Evolutionary conservation across 1,140 invertebrate species (phyloP).

Genomic region (Vanessa atalanta): DNA sequence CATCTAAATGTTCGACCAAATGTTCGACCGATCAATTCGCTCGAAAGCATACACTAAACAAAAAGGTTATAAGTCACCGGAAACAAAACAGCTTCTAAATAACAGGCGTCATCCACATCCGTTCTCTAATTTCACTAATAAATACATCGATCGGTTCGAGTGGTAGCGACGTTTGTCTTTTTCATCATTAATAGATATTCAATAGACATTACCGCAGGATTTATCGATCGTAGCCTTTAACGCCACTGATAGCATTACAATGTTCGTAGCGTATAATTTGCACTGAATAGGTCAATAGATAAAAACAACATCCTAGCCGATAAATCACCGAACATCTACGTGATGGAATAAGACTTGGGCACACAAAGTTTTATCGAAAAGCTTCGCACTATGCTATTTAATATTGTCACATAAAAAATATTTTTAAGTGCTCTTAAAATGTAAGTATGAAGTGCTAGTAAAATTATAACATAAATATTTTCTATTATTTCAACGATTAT

Average conservation of each 20-base stretch:
- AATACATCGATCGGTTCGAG: background rate
- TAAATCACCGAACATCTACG: constrained; percentile 26
- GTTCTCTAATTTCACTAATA: background rate
- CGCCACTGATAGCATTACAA: constrained; percentile 18
- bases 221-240: constrained; percentile 15
- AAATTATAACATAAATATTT: too few relatives aligned
- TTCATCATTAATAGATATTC: constrained; percentile 22
- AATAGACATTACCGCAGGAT: constrained; percentile 11
- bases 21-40: background rate
- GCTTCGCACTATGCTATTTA: too few relatives aligned
- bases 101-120: background rate
- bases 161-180: background rate
- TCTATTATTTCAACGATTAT: too few relatives aligned
- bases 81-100: background rate
- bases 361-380: background rate
- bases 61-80: constrained; percentile 12
- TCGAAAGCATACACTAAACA: background rate
- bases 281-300: constrained; percentile 16
- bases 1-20: background rate
- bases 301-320: constrained; percentile 17
- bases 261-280: constrained; percentile 15
- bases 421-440: too few relatives aligned
- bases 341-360: background rate
- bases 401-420: too few relatives aligned
- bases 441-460: too few relatives aligned